Conservation (phyloP, 2,797 vertebrate species). For the Prionace glauca region DNA sequence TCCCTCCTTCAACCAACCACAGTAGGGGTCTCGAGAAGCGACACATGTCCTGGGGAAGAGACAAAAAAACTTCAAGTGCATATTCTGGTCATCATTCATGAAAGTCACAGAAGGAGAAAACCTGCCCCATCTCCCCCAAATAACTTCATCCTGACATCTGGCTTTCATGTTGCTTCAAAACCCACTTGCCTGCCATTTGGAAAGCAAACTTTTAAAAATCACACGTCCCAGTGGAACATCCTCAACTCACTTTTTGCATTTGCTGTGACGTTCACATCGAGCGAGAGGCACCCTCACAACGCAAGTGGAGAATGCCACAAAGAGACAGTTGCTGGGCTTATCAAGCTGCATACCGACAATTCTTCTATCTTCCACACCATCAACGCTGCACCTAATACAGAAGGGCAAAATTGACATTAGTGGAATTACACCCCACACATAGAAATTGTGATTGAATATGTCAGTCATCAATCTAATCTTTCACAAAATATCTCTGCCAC, state of each 20-base stretch:
- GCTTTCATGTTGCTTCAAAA: not conserved
- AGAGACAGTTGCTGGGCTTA: constrained; percentile 71
- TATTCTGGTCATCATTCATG: not conserved
- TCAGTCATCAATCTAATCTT: not conserved
- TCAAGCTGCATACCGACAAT: constrained; percentile 90
- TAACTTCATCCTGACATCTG: not conserved
- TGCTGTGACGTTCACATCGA: constrained; percentile 81
- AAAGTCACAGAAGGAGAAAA: not conserved
- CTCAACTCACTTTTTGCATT: constrained; percentile 83
- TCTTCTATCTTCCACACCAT: constrained; percentile 84
- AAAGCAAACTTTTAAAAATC: not conserved
- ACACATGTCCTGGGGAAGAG: constrained; percentile 78
- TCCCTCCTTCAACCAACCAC: constrained; percentile 86
- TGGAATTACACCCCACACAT: not conserved
- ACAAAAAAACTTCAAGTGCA: constrained; percentile 36
- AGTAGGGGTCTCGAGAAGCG: constrained; percentile 93
- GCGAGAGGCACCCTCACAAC: constrained; percentile 86
- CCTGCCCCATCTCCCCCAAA: not conserved
- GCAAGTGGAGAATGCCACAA: constrained; percentile 88
- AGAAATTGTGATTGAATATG: not conserved
- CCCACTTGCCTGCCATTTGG: constrained; percentile 41
- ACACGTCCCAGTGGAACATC: not conserved
- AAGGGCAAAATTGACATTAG: not conserved
- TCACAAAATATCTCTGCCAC: not conserved
- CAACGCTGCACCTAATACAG: constrained; percentile 78